phyloP scores from a whole-genome alignment of 2,888 invertebrate genomes.

The Antheraea yamamai region DNA sequence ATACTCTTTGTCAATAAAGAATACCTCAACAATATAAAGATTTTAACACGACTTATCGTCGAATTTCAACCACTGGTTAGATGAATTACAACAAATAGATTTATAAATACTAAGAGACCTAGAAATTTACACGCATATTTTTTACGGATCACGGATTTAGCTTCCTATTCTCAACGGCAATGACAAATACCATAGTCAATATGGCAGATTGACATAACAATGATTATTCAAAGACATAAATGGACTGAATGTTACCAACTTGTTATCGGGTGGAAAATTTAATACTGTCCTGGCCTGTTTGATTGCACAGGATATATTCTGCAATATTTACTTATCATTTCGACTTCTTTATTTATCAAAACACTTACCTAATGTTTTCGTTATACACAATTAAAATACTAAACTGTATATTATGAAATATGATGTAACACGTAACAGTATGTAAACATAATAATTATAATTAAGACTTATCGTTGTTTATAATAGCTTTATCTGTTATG shows the following conservation, averaged over 20 bases:
- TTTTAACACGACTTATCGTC: no score
- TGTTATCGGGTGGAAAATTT: neutral
- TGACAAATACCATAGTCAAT: no score
- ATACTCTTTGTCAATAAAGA: no score
- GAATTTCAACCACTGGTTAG: no score
- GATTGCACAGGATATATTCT: neutral
- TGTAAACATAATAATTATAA: neutral
- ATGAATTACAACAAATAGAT: no score
- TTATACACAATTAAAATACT: neutral
- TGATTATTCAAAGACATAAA: neutral
- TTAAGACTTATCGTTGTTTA: neutral
- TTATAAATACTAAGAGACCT: no score
- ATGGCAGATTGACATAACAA: neutral
- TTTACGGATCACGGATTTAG: no score
- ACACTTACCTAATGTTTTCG: neutral
- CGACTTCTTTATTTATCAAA: neutral
- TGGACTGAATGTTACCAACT: neutral
- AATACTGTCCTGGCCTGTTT: neutral
- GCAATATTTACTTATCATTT: neutral
- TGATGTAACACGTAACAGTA: neutral
- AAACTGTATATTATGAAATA: neutral
- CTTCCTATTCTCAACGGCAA: neutral
- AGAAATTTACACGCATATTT: no score
- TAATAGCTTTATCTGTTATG: neutral
- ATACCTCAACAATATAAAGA: no score